A percentile compares a stretch with the other conserved stretches of the same genome.
Conservation (phyloP, 2,113 vertebrate genomes). For the Varanus salvator region DNA sequence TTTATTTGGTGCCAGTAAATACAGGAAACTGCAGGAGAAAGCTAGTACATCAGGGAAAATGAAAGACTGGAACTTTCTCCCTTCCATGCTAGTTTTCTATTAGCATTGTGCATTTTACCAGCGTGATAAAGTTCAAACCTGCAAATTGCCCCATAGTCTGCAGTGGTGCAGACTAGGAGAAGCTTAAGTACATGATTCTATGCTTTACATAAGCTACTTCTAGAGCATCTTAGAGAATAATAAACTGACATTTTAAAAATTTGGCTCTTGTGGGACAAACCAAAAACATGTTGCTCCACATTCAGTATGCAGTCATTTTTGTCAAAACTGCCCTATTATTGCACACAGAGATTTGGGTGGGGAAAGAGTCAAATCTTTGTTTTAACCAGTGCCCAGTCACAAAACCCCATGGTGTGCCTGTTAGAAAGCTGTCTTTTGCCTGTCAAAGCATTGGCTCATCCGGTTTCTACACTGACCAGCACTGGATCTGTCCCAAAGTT, state of each 20-base stretch:
- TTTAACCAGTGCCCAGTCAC: no score
- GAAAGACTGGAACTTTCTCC: neutral
- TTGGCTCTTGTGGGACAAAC: neutral
- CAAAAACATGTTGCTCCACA: neutral
- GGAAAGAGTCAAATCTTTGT: no score
- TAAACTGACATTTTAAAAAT: neutral
- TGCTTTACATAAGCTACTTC: neutral
- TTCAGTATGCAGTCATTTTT: neutral
- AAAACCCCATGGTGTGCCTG: no score
- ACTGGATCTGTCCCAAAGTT: neutral
- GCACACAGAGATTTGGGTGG: no score
- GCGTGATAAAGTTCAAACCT: neutral
- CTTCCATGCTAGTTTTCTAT: no score
- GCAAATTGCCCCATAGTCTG: neutral
- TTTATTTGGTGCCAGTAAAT: neutral
- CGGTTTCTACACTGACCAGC: no score
- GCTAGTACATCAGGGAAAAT: neutral
- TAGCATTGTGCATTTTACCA: no score
- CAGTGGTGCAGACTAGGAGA: neutral
- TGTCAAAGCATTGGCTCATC: no score
- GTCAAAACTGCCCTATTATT: no score
- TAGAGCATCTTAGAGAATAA: neutral
- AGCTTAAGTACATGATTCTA: neutral
- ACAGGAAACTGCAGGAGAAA: neutral
- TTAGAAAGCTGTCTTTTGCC: no score